phyloP scores from a whole-genome alignment of 2,797 vertebrate species.

The Odontamblyopus lacepedii region DNA sequence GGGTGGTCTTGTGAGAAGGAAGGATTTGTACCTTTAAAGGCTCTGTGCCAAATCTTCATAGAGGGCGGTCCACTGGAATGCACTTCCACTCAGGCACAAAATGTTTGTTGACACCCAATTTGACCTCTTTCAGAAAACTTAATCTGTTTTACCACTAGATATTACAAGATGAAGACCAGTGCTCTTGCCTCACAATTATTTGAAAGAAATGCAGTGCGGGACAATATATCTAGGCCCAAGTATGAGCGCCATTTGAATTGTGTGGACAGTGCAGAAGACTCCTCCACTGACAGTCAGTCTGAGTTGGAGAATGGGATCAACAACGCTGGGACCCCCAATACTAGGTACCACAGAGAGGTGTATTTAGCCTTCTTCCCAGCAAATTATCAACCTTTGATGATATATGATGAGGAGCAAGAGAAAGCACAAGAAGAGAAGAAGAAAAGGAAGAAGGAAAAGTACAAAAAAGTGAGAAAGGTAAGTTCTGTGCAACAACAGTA shows the following conservation, averaged over 20 bases:
- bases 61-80: slow-evolving; percentile 50
- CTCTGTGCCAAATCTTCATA: slow-evolving; percentile 47
- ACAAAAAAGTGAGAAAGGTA: slow-evolving; percentile 88
- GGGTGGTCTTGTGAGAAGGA: slow-evolving; percentile 37
- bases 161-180: slow-evolving; percentile 58
- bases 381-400: slow-evolving; percentile 76
- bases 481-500: slow-evolving; percentile 17
- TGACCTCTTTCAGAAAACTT: slow-evolving; percentile 32
- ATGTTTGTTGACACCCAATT: slow-evolving; percentile 53
- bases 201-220: slow-evolving; percentile 24
- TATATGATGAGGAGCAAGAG: slow-evolving; percentile 45
- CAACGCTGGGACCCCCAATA: not conserved
- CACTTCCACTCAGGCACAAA: slow-evolving; percentile 59
- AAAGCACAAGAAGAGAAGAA: slow-evolving; percentile 64
- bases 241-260: slow-evolving; percentile 62
- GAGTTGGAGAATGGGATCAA: not conserved
- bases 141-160: slow-evolving; percentile 18
- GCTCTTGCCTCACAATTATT: slow-evolving; percentile 47
- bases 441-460: slow-evolving; percentile 75
- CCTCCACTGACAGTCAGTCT: not conserved
- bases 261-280: slow-evolving; percentile 2
- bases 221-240: slow-evolving; percentile 20
- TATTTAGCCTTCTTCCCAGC: slow-evolving; percentile 76
- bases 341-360: slow-evolving; percentile 52
- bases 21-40: slow-evolving; percentile 66